Evolutionary conservation across 2,113 vertebrate species (phyloP).

Genomic region (Empidonax alnorum): DNA sequence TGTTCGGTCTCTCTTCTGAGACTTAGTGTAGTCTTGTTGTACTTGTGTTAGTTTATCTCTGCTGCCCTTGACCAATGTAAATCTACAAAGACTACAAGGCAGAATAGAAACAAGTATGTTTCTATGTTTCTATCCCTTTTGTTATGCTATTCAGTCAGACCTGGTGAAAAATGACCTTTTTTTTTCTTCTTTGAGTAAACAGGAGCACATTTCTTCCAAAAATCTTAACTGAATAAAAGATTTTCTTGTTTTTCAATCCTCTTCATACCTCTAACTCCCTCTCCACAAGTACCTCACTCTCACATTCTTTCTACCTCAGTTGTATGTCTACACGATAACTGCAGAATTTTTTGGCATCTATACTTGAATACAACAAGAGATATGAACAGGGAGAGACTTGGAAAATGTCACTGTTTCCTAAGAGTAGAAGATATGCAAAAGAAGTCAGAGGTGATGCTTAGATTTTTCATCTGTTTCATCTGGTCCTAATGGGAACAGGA

Average conservation of each 20-base stretch:
- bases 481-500: not conserved
- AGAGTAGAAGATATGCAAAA: not conserved
- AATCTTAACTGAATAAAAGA: not conserved
- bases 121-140: not conserved
- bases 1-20: not conserved
- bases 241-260: not conserved
- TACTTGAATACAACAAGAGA: not conserved
- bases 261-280: not conserved
- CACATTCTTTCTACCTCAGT: not conserved
- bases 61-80: not conserved
- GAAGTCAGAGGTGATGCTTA: not conserved
- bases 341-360: not conserved
- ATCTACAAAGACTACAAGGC: not conserved
- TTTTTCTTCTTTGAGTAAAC: no score
- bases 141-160: not conserved
- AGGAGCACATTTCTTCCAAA: not conserved
- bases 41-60: not conserved
- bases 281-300: not conserved
- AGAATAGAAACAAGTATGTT: not conserved
- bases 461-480: not conserved
- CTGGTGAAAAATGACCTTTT: not conserved
- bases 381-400: not conserved
- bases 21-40: not conserved
- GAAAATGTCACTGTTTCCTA: not conserved
- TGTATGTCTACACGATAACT: not conserved